Evolutionary conservation across 2,888 invertebrate genomes (phyloP).

Genomic region (Drosophila putrida): DNA sequence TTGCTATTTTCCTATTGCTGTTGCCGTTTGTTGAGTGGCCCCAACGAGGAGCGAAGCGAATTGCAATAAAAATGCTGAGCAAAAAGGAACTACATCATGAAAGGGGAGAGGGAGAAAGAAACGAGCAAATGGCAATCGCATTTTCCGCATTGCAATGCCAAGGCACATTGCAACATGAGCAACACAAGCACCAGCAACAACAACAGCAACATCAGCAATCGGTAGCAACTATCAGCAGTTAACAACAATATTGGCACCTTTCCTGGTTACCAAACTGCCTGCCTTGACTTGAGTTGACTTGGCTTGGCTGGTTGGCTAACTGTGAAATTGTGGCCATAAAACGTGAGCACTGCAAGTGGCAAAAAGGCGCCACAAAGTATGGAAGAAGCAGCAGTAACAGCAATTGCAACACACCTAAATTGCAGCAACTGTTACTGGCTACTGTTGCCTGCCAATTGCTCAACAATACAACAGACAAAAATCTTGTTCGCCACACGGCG

Average conservation of each 20-base stretch:
- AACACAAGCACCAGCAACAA: constrained; percentile 24
- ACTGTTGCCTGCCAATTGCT: constrained; percentile 18
- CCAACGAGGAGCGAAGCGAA: constrained; percentile 55
- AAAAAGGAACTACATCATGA: constrained; percentile 21
- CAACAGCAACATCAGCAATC: constrained; percentile 45
- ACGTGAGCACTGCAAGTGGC: constrained; percentile 67
- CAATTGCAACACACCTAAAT: not conserved
- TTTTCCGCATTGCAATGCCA: constrained; percentile 73
- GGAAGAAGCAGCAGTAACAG: constrained; percentile 19
- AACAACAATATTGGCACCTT: constrained; percentile 82
- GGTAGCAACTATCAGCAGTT: constrained; percentile 78
- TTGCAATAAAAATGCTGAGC: constrained; percentile 65
- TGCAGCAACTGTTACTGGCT: constrained; percentile 12
- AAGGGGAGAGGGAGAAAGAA: constrained; percentile 6
- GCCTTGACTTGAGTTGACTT: not conserved
- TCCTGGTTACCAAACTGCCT: constrained; percentile 45
- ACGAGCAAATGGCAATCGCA: constrained; percentile 66
- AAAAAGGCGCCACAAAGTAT: constrained; percentile 63
- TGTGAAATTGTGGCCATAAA: constrained; percentile 79
- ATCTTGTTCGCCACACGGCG: constrained; percentile 70
- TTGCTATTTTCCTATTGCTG: constrained; percentile 2
- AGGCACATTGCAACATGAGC: constrained; percentile 23
- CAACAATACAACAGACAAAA: constrained; percentile 57
- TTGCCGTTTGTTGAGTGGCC: constrained; percentile 49
- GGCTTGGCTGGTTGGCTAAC: constrained; percentile 62